Percentiles rank a stretch among this genome's conserved stretches.
Evolutionary conservation across 2,888 invertebrate species (phyloP).

Genomic region (Archips xylosteana): DNA sequence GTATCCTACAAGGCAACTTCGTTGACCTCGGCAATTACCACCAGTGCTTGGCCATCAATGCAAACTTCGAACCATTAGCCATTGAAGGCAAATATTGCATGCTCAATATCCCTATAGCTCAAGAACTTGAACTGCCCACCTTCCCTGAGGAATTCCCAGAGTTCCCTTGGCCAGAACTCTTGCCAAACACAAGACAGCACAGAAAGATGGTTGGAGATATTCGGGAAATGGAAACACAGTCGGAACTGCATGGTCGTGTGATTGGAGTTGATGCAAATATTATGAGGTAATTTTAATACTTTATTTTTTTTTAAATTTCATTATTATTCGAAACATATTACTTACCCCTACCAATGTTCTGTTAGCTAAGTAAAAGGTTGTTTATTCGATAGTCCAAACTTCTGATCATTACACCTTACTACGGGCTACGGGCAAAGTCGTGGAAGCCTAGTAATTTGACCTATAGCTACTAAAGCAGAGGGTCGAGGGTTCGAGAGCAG

Average conservation of each 20-base stretch:
- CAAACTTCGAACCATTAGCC: constrained; percentile 12
- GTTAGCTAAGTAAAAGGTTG: no score
- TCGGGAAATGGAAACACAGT: background rate
- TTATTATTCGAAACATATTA: no score
- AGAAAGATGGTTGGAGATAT: constrained; percentile 24
- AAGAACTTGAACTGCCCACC: constrained; percentile 49
- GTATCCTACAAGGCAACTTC: constrained; percentile 8
- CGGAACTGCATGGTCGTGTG: background rate
- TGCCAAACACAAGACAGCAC: constrained; percentile 25
- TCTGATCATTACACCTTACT: no score
- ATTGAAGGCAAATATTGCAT: constrained; percentile 59
- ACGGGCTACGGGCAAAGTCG: no score
- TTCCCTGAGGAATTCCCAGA: background rate
- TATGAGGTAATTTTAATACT: background rate
- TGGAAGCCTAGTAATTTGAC: no score
- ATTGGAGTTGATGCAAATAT: constrained; percentile 17
- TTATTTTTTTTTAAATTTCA: background rate
- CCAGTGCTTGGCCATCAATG: constrained; percentile 17
- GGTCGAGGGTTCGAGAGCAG: no score
- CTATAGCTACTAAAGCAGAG: no score
- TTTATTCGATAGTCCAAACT: no score
- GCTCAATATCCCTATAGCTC: constrained; percentile 49
- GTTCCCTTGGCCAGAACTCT: constrained; percentile 34
- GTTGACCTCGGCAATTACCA: constrained; percentile 12
- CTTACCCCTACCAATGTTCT: no score